Conservation (phyloP, 2,888 invertebrate genomes). For the Lasioglossum lativentre region DNA sequence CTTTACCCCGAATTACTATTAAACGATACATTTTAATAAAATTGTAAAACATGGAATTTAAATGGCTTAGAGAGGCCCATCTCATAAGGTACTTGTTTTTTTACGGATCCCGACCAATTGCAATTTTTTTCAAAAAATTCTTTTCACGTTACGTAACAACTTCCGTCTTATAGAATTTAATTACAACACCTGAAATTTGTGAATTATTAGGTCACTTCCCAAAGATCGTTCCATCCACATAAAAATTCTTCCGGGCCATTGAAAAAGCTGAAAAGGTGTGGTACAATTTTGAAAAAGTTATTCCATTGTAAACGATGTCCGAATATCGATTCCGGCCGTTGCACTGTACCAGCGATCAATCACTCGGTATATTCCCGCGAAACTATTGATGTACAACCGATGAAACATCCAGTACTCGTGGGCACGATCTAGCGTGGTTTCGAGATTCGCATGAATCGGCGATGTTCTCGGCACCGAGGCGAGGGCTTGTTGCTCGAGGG, state of each 20-base stretch:
- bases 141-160: too few relatives aligned
- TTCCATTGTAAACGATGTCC: not conserved
- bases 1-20: too few relatives aligned
- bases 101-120: too few relatives aligned
- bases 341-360: not conserved
- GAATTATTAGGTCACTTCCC: too few relatives aligned
- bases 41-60: too few relatives aligned
- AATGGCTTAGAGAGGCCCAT: too few relatives aligned
- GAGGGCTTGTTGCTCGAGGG: constrained; percentile 62
- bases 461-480: constrained; percentile 41
- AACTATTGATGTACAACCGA: not conserved
- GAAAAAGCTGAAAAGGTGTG: not conserved
- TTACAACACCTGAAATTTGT: too few relatives aligned
- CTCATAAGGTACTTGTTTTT: too few relatives aligned
- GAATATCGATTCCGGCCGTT: not conserved
- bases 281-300: not conserved
- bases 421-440: not conserved
- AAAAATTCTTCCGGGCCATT: not conserved
- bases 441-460: constrained; percentile 33
- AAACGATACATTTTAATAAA: too few relatives aligned
- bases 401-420: constrained; percentile 18
- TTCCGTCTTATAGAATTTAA: too few relatives aligned
- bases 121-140: too few relatives aligned
- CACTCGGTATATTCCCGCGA: not conserved
- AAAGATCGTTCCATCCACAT: too few relatives aligned